These are phyloP conservation scores for Atopsyche davidsoni DNA, from an alignment of 1,140 invertebrate genomes.

Conservation along the genomic window DNA sequence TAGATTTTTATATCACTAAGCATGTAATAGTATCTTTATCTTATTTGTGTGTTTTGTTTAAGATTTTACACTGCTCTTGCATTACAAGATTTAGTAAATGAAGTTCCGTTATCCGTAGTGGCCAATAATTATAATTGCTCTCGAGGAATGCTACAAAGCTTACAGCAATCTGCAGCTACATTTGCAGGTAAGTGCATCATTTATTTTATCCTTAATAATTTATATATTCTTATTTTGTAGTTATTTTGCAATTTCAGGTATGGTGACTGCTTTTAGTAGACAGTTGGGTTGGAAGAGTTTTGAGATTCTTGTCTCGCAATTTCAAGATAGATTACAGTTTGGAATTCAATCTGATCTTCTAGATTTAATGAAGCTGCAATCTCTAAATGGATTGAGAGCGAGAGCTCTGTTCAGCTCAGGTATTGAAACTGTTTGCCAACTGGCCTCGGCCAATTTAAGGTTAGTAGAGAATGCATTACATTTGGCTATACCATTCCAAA, in stretches of 20 bases:
- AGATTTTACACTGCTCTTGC: slow-evolving; percentile 91
- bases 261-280: slow-evolving; percentile 88
- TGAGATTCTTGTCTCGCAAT: slow-evolving; percentile 84
- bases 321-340: slow-evolving; percentile 90
- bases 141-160: slow-evolving; percentile 81
- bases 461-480: slow-evolving; percentile 72
- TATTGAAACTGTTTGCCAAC: slow-evolving; percentile 67
- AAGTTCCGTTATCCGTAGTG: slow-evolving; percentile 74
- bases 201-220: not conserved
- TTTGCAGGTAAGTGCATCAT: slow-evolving; percentile 72
- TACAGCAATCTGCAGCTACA: slow-evolving; percentile 92
- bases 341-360: slow-evolving; percentile 89
- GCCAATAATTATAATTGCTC: slow-evolving; percentile 78
- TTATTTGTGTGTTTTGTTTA: slow-evolving; percentile 10
- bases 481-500: slow-evolving; percentile 78
- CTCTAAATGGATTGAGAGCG: slow-evolving; percentile 79
- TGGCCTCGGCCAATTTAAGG: slow-evolving; percentile 66
- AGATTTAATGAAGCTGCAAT: slow-evolving; percentile 81
- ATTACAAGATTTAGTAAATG: slow-evolving; percentile 88
- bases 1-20: slow-evolving; percentile 1
- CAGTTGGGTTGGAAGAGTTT: slow-evolving; percentile 90
- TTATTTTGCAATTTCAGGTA: slow-evolving; percentile 53
- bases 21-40: not conserved
- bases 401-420: slow-evolving; percentile 79
- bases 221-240: slow-evolving; percentile 3